Conservation (phyloP, 2,113 vertebrate species). For the Haplochromis burtoni region DNA sequence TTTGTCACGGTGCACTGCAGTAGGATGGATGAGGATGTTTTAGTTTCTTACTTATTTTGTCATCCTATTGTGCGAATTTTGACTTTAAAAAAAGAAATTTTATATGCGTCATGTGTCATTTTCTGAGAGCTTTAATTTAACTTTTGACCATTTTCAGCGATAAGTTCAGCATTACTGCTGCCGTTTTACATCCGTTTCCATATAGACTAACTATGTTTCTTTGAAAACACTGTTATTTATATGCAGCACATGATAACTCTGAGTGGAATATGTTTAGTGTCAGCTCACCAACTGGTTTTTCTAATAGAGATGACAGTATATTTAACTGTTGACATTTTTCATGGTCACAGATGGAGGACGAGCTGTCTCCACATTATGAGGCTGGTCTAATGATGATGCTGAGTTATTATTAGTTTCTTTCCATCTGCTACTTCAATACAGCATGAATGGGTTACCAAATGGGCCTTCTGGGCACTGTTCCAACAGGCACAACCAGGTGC, state of each 20-base stretch:
- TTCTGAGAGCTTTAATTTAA: not conserved
- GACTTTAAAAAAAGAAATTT: not conserved
- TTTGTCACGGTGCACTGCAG: not conserved
- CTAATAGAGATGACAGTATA: not conserved
- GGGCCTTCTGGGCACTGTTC: not conserved
- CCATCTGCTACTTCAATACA: conserved; percentile 12
- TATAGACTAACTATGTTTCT: not conserved
- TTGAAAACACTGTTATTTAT: not conserved
- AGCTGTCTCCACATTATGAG: not conserved
- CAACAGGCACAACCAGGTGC: not conserved
- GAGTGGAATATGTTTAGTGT: not conserved
- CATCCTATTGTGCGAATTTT: not conserved
- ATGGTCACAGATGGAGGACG: conserved; percentile 16
- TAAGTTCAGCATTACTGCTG: not conserved
- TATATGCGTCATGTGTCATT: too few species aligned
- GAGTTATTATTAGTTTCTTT: conserved; percentile 28
- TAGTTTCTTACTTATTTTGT: not conserved
- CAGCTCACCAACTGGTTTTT: not conserved
- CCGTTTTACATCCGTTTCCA: not conserved
- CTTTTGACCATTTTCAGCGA: not conserved
- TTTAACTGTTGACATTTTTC: not conserved
- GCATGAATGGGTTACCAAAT: not conserved
- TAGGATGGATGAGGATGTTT: not conserved
- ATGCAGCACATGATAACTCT: not conserved
- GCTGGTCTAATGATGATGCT: conserved; percentile 38